These are phyloP conservation scores for Plemyria rubiginata DNA, from an alignment of 2,888 invertebrate species.

Conservation along the genomic window DNA sequence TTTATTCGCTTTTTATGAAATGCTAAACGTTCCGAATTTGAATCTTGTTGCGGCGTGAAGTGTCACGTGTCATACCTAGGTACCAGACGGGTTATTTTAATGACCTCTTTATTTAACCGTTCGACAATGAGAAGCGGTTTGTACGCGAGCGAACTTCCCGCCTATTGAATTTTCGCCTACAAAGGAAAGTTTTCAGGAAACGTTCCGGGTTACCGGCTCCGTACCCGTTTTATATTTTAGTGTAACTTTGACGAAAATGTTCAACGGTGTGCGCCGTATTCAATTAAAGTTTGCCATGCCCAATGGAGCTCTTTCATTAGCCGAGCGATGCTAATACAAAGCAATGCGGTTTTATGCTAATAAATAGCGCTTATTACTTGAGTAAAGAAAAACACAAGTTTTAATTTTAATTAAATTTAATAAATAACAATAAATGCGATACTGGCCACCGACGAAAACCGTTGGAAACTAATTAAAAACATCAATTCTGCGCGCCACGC, in stretches of 20 bases:
- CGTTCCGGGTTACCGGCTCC: conserved; percentile 68
- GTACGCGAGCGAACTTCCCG: conserved; percentile 65
- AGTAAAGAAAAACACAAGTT: conserved; percentile 26
- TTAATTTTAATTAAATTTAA: conserved; percentile 55
- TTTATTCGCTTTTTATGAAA: conserved; percentile 7
- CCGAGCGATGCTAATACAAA: conserved; percentile 29
- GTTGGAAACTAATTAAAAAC: conserved; percentile 84
- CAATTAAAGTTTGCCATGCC: conserved; percentile 60
- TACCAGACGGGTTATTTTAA: conserved; percentile 50
- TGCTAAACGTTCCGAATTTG: conserved; percentile 43
- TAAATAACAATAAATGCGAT: conserved; percentile 68
- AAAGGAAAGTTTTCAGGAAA: conserved; percentile 80
- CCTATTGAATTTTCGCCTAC: conserved; percentile 78
- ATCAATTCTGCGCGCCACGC: conserved; percentile 77
- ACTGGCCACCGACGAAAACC: conserved; percentile 77
- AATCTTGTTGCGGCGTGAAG: conserved; percentile 27
- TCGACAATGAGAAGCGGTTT: conserved; percentile 59
- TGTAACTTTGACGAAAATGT: conserved; percentile 71
- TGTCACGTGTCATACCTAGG: conserved; percentile 41
- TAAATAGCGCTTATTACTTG: conserved; percentile 35
- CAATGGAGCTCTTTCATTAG: conserved; percentile 35
- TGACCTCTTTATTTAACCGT: conserved; percentile 57
- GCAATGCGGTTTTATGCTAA: conserved; percentile 31
- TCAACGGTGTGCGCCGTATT: conserved; percentile 56
- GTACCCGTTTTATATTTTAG: conserved; percentile 68